phyloP scores from a whole-genome alignment of 2,888 invertebrate genomes.

The Drosophila sordidula region DNA sequence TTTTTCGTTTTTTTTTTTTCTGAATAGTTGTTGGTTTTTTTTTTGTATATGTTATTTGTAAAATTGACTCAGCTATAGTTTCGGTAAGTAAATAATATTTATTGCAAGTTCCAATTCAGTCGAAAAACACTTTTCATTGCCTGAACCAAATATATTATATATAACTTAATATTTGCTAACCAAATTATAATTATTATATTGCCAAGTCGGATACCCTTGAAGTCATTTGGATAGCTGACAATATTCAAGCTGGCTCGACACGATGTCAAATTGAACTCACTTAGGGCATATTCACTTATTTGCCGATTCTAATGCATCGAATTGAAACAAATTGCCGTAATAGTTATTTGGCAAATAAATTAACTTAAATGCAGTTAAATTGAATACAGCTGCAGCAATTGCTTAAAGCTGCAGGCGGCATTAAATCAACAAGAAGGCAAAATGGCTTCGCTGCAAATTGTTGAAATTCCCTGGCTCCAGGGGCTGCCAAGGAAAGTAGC shows the following conservation, averaged over 20 bases:
- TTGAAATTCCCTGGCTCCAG: conserved; percentile 52
- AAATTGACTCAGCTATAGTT: too few relatives aligned
- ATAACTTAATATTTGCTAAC: too few relatives aligned
- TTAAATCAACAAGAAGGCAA: conserved; percentile 65
- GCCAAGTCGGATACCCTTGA: too few relatives aligned
- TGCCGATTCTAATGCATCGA: conserved; percentile 17
- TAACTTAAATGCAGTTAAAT: conserved; percentile 49
- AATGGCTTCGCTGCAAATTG: conserved; percentile 54
- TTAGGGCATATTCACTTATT: conserved; percentile 24
- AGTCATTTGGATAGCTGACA: conserved; percentile 6
- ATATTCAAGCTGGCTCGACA: conserved; percentile 7
- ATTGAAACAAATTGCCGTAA: conserved; percentile 48
- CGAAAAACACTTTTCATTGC: too few relatives aligned
- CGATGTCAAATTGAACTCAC: conserved; percentile 25
- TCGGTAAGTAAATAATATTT: too few relatives aligned
- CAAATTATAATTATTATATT: too few relatives aligned
- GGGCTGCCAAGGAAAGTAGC: conserved; percentile 57
- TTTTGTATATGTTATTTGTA: too few relatives aligned
- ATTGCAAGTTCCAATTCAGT: too few relatives aligned
- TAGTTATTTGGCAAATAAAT: conserved; percentile 56
- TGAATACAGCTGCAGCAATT: conserved; percentile 19
- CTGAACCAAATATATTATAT: too few relatives aligned
- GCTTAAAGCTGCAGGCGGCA: conserved; percentile 28
- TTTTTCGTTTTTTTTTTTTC: too few relatives aligned
- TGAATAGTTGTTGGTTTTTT: too few relatives aligned